Base-by-base conservation (phyloP, 2,888 invertebrate species). In the Aphodius sticticus region DNA sequence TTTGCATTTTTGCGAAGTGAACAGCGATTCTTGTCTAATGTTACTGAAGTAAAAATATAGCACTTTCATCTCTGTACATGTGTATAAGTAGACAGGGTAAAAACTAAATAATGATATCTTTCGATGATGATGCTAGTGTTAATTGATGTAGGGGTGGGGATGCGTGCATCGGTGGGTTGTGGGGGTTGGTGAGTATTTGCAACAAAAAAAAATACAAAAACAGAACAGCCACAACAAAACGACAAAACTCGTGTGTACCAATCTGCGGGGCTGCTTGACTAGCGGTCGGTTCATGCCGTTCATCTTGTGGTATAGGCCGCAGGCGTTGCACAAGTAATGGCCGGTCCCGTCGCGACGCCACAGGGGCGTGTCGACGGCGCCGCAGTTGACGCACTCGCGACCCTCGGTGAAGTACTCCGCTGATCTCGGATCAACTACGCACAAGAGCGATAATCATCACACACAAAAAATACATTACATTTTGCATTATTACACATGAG, bases 341-440 rank as follows among this genome's bases (percentile, higher is more conserved):
- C 99, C 99, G 87, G 97, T 98, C 90, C 97, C 97, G 93, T 99
- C 99, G 89, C 99, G 94, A 85, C 99, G 94, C 99, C 99, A 99
- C 86, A 99, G 93, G 83, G 99, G 99, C 85, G 99, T 99, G 87
- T 92, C 96, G 87, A 97, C 97, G 82, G 98, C 97, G 82, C 98
- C 98, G 90, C 99, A 99, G 92, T 99, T 99, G 80, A 98, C 98
- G 91, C 99, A 99, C 90, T 99, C 98, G 84, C 99, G 94, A 26
- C 98, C 98, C 90, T 99, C 99, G 86, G 89, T 89, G 87, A 89
- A 90, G 86, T 87, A 89, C 83, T 90, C 90, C 70, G 89, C 88
- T 78, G 88, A 87, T 81, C 88, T 87, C 78, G 87, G 86, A 81
- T 88, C 88, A 81, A 88, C 88, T 74, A 74, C 37, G 37, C 53